Evolutionary conservation across 2,113 vertebrate genomes (phyloP).

Genomic region (Anser cygnoides): DNA sequence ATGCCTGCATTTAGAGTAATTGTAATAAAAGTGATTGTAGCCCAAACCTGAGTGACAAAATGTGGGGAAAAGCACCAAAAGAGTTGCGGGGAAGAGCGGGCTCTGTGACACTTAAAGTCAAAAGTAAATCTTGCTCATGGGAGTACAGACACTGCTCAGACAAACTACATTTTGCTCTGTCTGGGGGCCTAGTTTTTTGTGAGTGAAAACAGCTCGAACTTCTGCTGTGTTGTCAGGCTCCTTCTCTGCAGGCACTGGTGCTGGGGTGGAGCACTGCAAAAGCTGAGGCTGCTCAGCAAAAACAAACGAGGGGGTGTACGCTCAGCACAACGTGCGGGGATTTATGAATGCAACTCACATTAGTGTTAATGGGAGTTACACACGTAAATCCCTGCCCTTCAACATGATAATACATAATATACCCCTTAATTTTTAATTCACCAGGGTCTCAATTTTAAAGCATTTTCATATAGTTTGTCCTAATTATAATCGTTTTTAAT

Average conservation of each 20-base stretch:
- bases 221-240: background rate
- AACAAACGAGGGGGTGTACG: constrained; percentile 27
- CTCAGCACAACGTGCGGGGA: constrained; percentile 18
- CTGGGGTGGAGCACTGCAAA: background rate
- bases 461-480: constrained; percentile 83
- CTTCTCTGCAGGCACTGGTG: background rate
- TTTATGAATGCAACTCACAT: constrained; percentile 59
- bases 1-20: too few species aligned
- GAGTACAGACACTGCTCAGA: background rate
- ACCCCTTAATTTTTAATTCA: constrained; percentile 83
- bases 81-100: background rate
- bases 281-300: background rate
- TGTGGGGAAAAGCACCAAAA: background rate
- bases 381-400: constrained; percentile 75
- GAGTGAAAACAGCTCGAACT: constrained; percentile 35
- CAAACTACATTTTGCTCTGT: background rate
- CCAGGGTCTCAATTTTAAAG: constrained; percentile 80
- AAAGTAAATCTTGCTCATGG: background rate
- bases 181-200: background rate
- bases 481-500: constrained; percentile 85
- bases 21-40: too few species aligned
- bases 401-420: constrained; percentile 79
- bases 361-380: constrained; percentile 71
- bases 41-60: background rate
- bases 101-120: background rate